These are phyloP conservation scores for Nephrotoma flavescens DNA, from an alignment of 2,888 invertebrate species.

Conservation along the genomic window DNA sequence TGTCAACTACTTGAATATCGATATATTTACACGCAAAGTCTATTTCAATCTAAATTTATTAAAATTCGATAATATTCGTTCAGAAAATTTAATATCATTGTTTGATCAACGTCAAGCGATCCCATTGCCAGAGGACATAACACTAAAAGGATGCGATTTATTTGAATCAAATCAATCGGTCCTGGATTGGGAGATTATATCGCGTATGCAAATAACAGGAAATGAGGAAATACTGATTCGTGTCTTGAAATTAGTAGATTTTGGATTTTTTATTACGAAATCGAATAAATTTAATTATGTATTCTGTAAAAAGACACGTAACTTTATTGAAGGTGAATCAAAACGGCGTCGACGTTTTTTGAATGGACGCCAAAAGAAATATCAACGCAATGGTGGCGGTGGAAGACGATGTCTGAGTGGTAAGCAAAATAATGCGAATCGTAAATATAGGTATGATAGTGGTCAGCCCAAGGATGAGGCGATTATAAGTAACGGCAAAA, in stretches of 20 bases:
- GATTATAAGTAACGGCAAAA: neutral
- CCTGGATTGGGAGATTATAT: conserved; percentile 47
- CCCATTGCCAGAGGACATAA: conserved; percentile 61
- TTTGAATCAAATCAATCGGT: conserved; percentile 51
- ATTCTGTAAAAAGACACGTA: conserved; percentile 28
- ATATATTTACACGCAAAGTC: conserved; percentile 38
- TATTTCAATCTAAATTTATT: conserved; percentile 31
- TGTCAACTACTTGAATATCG: conserved; percentile 63
- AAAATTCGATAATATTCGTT: conserved; percentile 19
- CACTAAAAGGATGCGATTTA: conserved; percentile 53
- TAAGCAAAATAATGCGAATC: neutral
- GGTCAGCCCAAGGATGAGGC: neutral
- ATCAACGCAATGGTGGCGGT: conserved; percentile 16
- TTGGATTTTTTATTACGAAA: conserved; percentile 43
- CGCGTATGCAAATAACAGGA: conserved; percentile 26
- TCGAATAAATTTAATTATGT: conserved; percentile 32
- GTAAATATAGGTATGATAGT: neutral
- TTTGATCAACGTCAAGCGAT: conserved; percentile 45
- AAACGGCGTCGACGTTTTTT: conserved; percentile 21
- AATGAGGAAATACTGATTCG: conserved; percentile 63
- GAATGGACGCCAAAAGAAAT: conserved; percentile 20
- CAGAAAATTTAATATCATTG: conserved; percentile 31
- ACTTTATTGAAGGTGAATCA: conserved; percentile 24
- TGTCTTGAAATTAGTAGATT: conserved; percentile 60
- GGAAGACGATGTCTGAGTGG: neutral